These are phyloP conservation scores for Eupeodes corollae DNA, from an alignment of 1,140 invertebrate genomes.

Conservation along the genomic window DNA sequence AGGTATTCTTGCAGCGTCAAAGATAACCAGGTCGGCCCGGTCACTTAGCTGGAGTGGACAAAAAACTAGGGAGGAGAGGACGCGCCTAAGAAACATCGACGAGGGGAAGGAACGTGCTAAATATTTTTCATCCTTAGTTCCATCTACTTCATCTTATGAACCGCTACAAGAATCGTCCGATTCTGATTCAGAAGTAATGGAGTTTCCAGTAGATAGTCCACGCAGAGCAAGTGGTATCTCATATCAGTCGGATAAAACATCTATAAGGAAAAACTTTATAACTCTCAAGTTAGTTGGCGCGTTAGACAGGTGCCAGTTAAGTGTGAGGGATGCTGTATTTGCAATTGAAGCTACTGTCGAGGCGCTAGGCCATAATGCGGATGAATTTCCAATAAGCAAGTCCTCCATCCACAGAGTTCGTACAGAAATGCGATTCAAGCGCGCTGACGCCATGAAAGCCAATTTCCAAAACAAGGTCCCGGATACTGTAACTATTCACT, in stretches of 20 bases:
- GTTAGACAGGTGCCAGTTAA: constrained; percentile 14
- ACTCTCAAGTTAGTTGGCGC: constrained; percentile 9
- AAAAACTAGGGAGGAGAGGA: too few species aligned
- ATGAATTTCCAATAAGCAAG: not conserved
- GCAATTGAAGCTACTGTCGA: constrained; percentile 10
- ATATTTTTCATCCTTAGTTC: not conserved
- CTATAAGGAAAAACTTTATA: not conserved
- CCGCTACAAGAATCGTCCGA: not conserved
- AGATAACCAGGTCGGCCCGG: constrained; percentile 13
- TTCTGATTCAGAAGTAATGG: not conserved
- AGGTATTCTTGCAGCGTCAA: constrained; percentile 10
- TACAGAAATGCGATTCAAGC: not conserved
- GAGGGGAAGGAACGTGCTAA: not conserved
- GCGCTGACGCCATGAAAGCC: constrained; percentile 5
- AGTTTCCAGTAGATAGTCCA: not conserved
- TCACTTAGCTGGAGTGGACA: too few species aligned
- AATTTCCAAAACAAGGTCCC: constrained; percentile 11
- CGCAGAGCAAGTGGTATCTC: not conserved
- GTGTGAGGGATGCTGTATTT: constrained; percentile 12
- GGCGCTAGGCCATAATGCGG: not conserved
- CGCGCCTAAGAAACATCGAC: not conserved
- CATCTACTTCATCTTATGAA: not conserved
- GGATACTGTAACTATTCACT: constrained; percentile 12
- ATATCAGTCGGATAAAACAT: not conserved
- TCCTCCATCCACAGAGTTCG: not conserved